Evolutionary conservation across 2,888 invertebrate species (phyloP), one percentile per base, ranked within the genome.

Genomic region (Boloria euphrosyne): DNA sequence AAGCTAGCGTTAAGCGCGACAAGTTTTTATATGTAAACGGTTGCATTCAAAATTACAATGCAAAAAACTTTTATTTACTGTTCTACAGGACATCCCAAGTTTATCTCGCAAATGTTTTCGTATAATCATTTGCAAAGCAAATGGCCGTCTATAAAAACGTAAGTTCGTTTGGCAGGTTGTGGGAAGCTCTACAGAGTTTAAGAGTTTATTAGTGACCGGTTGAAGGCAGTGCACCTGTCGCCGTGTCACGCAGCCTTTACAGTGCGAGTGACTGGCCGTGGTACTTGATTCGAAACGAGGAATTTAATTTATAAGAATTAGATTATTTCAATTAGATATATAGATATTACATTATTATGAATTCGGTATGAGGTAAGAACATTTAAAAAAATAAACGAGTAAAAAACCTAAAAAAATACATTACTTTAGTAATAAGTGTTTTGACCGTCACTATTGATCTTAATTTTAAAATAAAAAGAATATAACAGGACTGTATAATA

Each of bases 221-320:
- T 68, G 70, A 61, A 65, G 69, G 66, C 66, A 67, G 76, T 74
- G 82, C 87, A 86, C 87, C 87, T 87, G 87, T 83, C 81, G 78
- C 71, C 76, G 72, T 79, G 78, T 76, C 80, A 77, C 73, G 76
- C 66, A 74, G 73, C 72, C 70, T 65, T 69, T 71, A 63, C 51
- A 68, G 59, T 22, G 70, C 74, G 70, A 52, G 59, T 66, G 70
- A 67, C 62, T 16, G 38, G 54, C 72, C 75, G 80, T 82, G 82
- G 77, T 78, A 75, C 72, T 80, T 73, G 73, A 72, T 70, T 58
- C 54, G 44, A 10, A 59, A 53, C 38, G 6, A 67, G 58, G 53
- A 16, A 53, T 27, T 14, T 16, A 49, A 31, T 59, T 50, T 13
- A 1, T 3, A 10, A 14, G 16, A 47, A 22, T 22, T 22, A 22